Base-by-base conservation (phyloP, 35 echinoderm and acorn worm genomes). In the Eucidaris tribuloides region DNA sequence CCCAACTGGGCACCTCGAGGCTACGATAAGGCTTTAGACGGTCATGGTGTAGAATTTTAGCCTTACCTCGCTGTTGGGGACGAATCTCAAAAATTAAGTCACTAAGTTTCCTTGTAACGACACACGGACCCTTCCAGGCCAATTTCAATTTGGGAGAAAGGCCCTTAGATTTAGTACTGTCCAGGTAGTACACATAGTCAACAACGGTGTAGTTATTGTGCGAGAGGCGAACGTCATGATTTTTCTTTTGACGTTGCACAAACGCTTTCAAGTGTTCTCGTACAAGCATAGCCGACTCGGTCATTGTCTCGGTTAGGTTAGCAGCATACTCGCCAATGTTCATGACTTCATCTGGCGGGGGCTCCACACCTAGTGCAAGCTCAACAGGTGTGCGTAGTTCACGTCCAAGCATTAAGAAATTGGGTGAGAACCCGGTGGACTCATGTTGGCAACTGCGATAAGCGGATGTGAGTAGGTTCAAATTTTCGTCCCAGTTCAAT, bases 391-490 rank as follows among this genome's bases (percentile, higher is more conserved):
- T 65, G 27, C 62, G 27, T 1, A 65, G 24, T 32, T 65, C 62
- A 36, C 24, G 62, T 17, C 7, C 7, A 34, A 7, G 28, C 64
- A 70, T 70, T 52, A 87, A 18, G 13, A 43, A 45, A 33, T 87
- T 80, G 9, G 74, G 72, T 14, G 77, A 39, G 45, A 63, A 87
- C 24, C 85, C 85, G 3, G 85, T 87, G 23, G 77, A 77, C 31
- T 79, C 85, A 44, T 87, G 85, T 31, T 58, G 22, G 42, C 46
- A 57, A 20, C 46, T 80, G 37, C 85, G 45, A 15, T 87, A 87
- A 38, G 74, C 88, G 20, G 57, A 78, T 1, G 86, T 86, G 18
- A 85, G 25, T 17, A 86, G 22, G 11, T 70, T 58, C 37, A 86
- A 58, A 43, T 92, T 65, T 2, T 78, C 43, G 61, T 64, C 61